Evolutionary conservation across 2,113 vertebrate genomes (phyloP).

Genomic region (Nestor notabilis): DNA sequence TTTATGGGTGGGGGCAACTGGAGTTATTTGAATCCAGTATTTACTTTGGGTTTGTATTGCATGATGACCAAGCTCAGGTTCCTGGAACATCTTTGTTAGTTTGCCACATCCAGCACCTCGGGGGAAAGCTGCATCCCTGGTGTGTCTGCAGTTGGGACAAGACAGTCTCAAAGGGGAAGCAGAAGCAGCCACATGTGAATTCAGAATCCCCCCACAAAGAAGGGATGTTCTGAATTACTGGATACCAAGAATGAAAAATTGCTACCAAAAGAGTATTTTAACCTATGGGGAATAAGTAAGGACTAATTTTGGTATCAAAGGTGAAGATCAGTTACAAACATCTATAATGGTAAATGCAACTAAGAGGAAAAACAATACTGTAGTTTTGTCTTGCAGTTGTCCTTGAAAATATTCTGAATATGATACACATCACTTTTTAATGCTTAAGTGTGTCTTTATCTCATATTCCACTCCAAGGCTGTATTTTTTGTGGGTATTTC

Average conservation of each 20-base stretch:
- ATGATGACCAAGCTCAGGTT: not conserved
- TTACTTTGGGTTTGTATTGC: not conserved
- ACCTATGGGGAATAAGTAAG: not conserved
- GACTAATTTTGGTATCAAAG: not conserved
- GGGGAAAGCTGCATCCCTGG: not conserved
- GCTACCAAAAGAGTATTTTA: not conserved
- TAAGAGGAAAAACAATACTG: not conserved
- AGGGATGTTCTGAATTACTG: not conserved
- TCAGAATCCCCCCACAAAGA: not conserved
- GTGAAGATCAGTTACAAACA: not conserved
- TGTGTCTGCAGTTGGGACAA: not conserved
- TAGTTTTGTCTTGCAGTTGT: not conserved
- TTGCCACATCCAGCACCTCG: not conserved
- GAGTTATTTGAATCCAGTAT: not conserved
- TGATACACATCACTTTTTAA: accelerated
- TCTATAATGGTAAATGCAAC: not conserved
- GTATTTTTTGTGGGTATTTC: not conserved
- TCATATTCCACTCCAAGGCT: not conserved
- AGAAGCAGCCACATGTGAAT: not conserved
- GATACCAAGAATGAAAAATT: not conserved
- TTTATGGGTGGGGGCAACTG: not conserved
- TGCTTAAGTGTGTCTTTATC: not conserved
- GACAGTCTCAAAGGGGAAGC: not conserved
- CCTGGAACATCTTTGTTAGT: not conserved
- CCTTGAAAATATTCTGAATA: not conserved